phyloP scores from a whole-genome alignment of 2,113 vertebrate species.

The human region GRCh38 chr16:61179001-61179500 shows the following conservation, averaged over 20 bases:
- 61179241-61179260: neutral
- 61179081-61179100: conserved; percentile 51
- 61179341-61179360: neutral
- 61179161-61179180: conserved; percentile 21
- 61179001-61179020: neutral
- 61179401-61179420: neutral
- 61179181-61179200: conserved; percentile 43
- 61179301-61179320: conserved; percentile 24
- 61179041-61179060: neutral
- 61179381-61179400: neutral
- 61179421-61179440: neutral
- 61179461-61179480: neutral
- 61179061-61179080: neutral
- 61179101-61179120: neutral
- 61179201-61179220: neutral
- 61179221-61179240: neutral
- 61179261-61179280: neutral
- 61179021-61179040: neutral
- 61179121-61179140: conserved; percentile 27
- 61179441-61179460: neutral
- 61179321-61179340: neutral
- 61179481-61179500: neutral
- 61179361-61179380: neutral
- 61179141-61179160: conserved; percentile 52
- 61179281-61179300: neutral